Evolutionary conservation across 2,888 invertebrate genomes (phyloP), one percentile per base, ranked within the genome.

Genomic region (Nesidiocoris tenuis): DNA sequence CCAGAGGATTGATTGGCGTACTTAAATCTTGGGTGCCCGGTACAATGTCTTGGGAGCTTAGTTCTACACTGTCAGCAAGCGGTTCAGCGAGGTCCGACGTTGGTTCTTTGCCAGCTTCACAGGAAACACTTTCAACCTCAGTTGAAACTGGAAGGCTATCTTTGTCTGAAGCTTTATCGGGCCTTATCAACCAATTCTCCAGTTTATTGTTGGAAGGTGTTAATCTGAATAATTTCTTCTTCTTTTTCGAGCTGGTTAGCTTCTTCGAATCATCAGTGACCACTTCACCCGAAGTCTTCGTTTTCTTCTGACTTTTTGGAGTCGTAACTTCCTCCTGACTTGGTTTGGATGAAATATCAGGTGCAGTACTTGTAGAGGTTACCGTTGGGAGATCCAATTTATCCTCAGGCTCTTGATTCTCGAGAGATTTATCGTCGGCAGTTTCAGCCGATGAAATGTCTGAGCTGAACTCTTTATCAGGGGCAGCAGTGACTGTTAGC

Each of bases 151-250:
- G 39, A 39, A 12, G 12, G 12, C 22, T 63, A 9, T 21, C 16
- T 5, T 63, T 63, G 24, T 63, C 63, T 18, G 12, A 17, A 17
- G 61, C 71, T 39, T 61, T 61, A 39, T 71, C 71, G 0, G 25
- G 61, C 61, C 63, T 65, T 21, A 74, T 17, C 23, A 74, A 54
- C 74, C 74, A 65, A 23, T 39, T 74, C 19, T 74, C 65, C 65
- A 65, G 23, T 64, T 65, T 64, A 24, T 70, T 70, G 3, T n/a
- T 16, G 17, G 39, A 23, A 16, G 61, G 18, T 18, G 12, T 56
- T 9, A 72, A 61, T 22, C 39, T 61, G 19, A 63, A 63, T 1
- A 18, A 39, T 22, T 63, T 72, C 18, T 56, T 74, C 18, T 74
- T 74, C 54, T 72, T 72, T 24, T 74, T 74, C 7, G n/a, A 22